Percentiles rank a stretch among this genome's conserved stretches.
These are phyloP conservation scores for Orius laevigatus DNA, from an alignment of 1,140 invertebrate genomes.

Conservation along the genomic window DNA sequence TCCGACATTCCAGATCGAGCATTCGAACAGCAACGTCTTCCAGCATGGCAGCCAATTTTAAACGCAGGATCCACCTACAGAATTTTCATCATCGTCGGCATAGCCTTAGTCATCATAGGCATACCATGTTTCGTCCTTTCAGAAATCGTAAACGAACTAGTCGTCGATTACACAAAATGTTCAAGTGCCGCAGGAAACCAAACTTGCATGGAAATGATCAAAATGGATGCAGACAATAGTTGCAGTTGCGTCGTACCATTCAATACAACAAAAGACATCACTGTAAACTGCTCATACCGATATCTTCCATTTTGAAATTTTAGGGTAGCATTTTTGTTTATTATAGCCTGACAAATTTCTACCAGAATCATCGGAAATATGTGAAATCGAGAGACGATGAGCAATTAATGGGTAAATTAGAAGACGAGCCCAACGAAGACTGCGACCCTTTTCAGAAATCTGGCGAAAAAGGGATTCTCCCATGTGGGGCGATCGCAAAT, in stretches of 20 bases:
- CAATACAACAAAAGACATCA: conserved; percentile 33
- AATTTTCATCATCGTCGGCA: conserved; percentile 91
- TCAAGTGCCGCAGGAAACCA: conserved; percentile 29
- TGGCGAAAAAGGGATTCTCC: conserved; percentile 49
- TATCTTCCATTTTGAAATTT: not conserved
- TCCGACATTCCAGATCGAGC: conserved; percentile 61
- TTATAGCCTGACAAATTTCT: conserved; percentile 94
- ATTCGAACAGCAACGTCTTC: conserved; percentile 93
- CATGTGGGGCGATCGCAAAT: conserved; percentile 97
- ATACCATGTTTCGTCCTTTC: conserved; percentile 83
- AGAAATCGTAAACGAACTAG: conserved; percentile 64
- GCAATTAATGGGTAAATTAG: conserved; percentile 70
- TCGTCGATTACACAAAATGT: conserved; percentile 73
- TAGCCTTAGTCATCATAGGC: conserved; percentile 93
- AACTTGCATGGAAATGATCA: conserved; percentile 47
- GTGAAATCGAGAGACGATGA: conserved; percentile 94
- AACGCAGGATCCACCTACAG: conserved; percentile 93
- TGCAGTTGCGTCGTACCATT: conserved; percentile 59
- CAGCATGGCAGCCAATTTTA: conserved; percentile 98
- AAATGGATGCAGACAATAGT: conserved; percentile 26
- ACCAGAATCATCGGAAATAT: conserved; percentile 96
- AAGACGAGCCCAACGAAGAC: conserved; percentile 42
- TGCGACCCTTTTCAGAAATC: conserved; percentile 60
- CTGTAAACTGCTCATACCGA: no score
- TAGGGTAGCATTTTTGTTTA: conserved; percentile 88